Base-by-base conservation (phyloP, 2,113 vertebrate genomes). In the Nerophis lumbriciformis region DNA sequence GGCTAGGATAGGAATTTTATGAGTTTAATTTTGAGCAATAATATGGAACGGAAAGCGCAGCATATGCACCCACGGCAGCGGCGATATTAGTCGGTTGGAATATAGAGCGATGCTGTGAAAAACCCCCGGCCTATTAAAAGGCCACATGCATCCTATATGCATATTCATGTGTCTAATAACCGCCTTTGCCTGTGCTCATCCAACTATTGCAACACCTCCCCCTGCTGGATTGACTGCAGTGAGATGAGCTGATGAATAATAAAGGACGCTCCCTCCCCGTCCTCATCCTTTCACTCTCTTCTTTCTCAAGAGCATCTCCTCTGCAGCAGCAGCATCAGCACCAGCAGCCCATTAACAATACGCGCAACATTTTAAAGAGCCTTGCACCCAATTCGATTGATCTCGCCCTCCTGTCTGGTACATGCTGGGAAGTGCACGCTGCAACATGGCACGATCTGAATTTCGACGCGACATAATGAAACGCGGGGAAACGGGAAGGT, bases 171-270 rank as follows among this genome's bases (percentile, higher is more conserved):
- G 19, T 8, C 35, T 63, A 51, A 63, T 35, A 36, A 71, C 15
- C 51, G 48, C 45, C 14, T 59, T 69, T 61, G 53, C 70, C 69
- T 62, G 69, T 61, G 63, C 59, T 19, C 54, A 65, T 81, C 80
- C 89, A 88, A 90, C 81, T 79, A 94, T 79, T 84, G 83, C 89
- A 92, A 92, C 88, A 93, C 85, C 92, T 89, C 92, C 94, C 93
- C 91, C 93, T 94, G 89, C 93, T 91, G 92, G 90, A 91, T 65
- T 63, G 71, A 71, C 83, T 79, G 85, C 82, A 88, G 66, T 83
- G 82, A 80, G 72, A 78, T 87, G 71, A 86, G 75, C 78, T 66
- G 75, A 84, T 84, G 78, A 88, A 85, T 82, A 77, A 86, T 81
- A 67, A 54, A 80, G 63, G 6, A 45, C 5, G 5, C 63, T 64